phyloP scores from a whole-genome alignment of 2,888 invertebrate species.

The Ganaspis brasiliensis region DNA sequence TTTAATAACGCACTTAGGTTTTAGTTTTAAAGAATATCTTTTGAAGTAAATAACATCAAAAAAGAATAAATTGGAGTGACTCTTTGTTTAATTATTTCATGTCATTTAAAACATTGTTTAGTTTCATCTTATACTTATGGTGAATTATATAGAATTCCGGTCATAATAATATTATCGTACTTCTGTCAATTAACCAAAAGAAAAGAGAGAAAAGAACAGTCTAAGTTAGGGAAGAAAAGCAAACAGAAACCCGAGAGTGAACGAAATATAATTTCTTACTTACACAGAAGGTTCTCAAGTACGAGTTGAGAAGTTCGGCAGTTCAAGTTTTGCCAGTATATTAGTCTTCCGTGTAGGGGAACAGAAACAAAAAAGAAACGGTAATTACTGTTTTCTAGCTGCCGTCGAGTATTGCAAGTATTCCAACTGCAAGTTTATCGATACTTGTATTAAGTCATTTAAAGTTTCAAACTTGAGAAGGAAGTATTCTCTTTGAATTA shows the following conservation, averaged over 20 bases:
- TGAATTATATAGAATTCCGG: neutral
- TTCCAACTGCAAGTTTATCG: conserved; percentile 13
- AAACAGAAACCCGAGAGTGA: conserved; percentile 30
- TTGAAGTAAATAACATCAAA: no score
- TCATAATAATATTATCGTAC: conserved; percentile 20
- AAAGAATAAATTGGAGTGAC: no score
- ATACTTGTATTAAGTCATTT: conserved; percentile 21
- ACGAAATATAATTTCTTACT: conserved; percentile 19
- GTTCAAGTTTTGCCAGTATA: conserved; percentile 30
- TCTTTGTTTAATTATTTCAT: neutral
- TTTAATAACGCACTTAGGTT: no score
- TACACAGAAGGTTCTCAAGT: conserved; percentile 25
- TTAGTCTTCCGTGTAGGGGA: conserved; percentile 23
- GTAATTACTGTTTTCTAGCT: conserved; percentile 15
- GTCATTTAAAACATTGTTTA: neutral
- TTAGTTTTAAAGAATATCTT: no score
- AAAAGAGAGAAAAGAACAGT: neutral
- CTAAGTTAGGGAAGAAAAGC: conserved; percentile 17
- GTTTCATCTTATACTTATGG: neutral
- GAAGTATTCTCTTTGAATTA: neutral
- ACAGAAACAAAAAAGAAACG: neutral
- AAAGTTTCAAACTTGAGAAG: neutral
- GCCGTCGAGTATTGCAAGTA: conserved; percentile 10
- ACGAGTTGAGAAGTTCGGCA: conserved; percentile 20
- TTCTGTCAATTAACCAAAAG: conserved; percentile 8